phyloP scores from a whole-genome alignment of 2,888 invertebrate genomes.

The Protophormia terraenovae region DNA sequence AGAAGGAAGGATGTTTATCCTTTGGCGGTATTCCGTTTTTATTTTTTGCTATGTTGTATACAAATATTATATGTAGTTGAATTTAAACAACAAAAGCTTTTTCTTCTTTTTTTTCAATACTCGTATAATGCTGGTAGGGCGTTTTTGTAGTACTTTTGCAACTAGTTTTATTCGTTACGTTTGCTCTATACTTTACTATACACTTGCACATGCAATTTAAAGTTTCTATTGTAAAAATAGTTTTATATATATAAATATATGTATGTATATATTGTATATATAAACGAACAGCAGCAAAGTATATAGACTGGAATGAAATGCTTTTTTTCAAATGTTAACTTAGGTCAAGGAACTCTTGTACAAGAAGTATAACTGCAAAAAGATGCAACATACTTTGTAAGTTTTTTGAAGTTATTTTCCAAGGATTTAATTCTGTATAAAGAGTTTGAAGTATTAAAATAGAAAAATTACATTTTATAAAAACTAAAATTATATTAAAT shows the following conservation, averaged over 20 bases:
- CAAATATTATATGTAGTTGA: slow-evolving; percentile 40
- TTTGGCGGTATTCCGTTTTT: slow-evolving; percentile 57
- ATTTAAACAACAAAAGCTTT: slow-evolving; percentile 48
- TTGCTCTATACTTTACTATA: no score
- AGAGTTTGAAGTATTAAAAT: not conserved
- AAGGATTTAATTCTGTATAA: not conserved
- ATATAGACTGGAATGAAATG: slow-evolving; percentile 68
- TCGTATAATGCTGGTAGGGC: slow-evolving; percentile 20
- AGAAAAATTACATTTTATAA: not conserved
- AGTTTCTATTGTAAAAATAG: slow-evolving; percentile 50
- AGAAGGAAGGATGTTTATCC: slow-evolving; percentile 46
- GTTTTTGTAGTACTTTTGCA: slow-evolving; percentile 29
- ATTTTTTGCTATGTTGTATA: not conserved
- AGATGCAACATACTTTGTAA: not conserved
- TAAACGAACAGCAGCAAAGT: slow-evolving; percentile 43
- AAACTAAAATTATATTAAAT: slow-evolving; percentile 49
- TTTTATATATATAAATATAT: slow-evolving; percentile 2
- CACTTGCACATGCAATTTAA: slow-evolving; percentile 30
- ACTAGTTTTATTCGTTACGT: slow-evolving; percentile 4
- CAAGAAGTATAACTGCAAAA: slow-evolving; percentile 3
- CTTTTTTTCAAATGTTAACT: slow-evolving; percentile 68
- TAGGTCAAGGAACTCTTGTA: slow-evolving; percentile 71
- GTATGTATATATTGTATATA: not conserved
- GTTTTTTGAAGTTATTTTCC: not conserved
- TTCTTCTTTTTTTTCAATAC: no score